A percentile compares a stretch with the other conserved stretches of the same genome.
Evolutionary conservation across 2,113 vertebrate genomes (phyloP).

Genomic region (Aviceda subcristata): DNA sequence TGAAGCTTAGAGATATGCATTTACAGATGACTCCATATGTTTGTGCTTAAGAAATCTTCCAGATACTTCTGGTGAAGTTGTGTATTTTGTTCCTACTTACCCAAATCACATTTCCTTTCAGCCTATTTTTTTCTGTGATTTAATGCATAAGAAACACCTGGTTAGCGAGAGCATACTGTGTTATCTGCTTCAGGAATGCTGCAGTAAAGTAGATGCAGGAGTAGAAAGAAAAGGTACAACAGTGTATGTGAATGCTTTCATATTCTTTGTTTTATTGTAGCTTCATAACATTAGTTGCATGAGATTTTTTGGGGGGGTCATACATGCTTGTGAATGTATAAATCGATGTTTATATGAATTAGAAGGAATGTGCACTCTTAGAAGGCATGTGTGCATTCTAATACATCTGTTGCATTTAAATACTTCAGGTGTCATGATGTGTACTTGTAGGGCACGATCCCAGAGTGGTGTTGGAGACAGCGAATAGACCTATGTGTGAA

Average conservation of each 20-base stretch:
- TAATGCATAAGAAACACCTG: not conserved
- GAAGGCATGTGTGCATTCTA: not conserved
- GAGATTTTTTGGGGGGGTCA: accelerated
- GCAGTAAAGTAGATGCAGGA: not conserved
- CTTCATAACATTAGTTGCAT: not conserved
- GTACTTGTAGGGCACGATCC: not conserved
- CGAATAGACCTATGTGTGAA: not conserved
- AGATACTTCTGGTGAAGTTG: not conserved
- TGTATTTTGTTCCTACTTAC: not conserved
- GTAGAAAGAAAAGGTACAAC: not conserved
- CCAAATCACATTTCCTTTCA: not conserved
- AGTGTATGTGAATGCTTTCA: not conserved
- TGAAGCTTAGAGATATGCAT: not conserved
- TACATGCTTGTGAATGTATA: not conserved
- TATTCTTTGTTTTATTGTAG: not conserved
- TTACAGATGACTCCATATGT: not conserved
- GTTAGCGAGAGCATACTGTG: not conserved
- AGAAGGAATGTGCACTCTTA: not conserved
- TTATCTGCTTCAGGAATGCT: not conserved
- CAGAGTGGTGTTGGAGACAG: not conserved
- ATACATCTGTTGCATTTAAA: not conserved
- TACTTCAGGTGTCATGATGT: not conserved
- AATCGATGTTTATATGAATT: not conserved
- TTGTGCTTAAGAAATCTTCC: not conserved
- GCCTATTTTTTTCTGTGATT: not conserved